Evolutionary conservation across 2,113 vertebrate genomes (phyloP).

Genomic region (Tragulus kanchil): DNA sequence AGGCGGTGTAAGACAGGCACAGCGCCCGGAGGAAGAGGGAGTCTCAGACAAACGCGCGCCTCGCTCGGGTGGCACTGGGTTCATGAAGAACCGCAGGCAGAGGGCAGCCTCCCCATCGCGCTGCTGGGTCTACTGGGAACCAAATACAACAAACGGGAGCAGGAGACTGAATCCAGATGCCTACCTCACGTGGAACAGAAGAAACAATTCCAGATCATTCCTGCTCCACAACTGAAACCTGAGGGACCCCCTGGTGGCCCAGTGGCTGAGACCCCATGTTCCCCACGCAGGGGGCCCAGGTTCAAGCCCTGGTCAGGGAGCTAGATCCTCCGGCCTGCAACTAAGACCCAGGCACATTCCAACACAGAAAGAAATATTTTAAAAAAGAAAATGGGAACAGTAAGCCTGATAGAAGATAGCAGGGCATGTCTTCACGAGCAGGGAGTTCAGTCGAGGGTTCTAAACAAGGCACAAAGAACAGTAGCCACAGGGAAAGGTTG

Average conservation of each 20-base stretch:
- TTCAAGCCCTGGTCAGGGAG: background rate
- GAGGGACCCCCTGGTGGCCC: background rate
- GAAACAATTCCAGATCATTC: too few species aligned
- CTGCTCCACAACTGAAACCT: background rate
- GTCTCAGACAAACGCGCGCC: too few species aligned
- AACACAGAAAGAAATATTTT: background rate
- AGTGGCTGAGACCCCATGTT: background rate
- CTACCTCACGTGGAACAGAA: background rate
- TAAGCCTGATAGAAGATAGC: background rate
- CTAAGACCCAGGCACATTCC: background rate
- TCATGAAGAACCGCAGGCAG: too few species aligned
- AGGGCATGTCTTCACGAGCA: background rate
- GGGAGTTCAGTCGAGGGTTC: background rate
- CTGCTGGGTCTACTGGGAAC: background rate
- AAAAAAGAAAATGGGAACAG: background rate
- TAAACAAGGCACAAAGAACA: background rate
- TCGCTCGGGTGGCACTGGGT: too few species aligned
- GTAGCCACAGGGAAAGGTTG: background rate
- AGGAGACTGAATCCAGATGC: background rate
- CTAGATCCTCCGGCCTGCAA: background rate
- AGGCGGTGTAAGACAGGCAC: too few species aligned
- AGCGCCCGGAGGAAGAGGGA: background rate
- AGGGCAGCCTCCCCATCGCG: too few species aligned
- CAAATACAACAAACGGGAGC: background rate
- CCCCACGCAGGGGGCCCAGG: background rate